Base-by-base conservation (phyloP, 2,888 invertebrate genomes). In the Apoderus coryli region DNA sequence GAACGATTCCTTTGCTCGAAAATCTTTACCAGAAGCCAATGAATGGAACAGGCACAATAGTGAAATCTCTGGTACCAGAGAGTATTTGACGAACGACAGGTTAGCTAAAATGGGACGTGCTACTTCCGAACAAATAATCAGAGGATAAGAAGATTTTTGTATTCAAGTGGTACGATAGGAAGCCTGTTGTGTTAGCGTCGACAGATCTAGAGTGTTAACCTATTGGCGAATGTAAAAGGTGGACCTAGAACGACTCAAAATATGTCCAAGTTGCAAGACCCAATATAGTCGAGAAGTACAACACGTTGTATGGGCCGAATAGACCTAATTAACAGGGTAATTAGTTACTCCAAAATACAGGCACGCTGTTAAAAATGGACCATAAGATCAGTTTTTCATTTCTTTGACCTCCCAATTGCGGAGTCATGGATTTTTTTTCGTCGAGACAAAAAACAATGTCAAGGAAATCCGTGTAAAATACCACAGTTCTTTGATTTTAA, bases 291-390 rank as follows among this genome's bases (percentile, higher is more conserved):
- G 12, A 14, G 5, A 22, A 16, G 12, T 35, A 28, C 32, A 31
- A 31, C 14, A 13, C 25, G n/a, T 34, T n/a, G 27, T 24, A 31
- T 30, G 31, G 22, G 31, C 16, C 23, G 27, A 16, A 31, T 34
- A 10, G 23, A 34, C 19, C 16, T 37, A 12, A 29, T 37, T 27
- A 33, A 37, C 37, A 23, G 28, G 28, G 35, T 33, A 19, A 15
- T 13, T 14, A 27, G 29, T 22, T 36, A 13, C 14, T 29, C 29
- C 13, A 16, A 16, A 15, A 31, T 31, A 7, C 6, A 6, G 5
- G 6, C 10, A 6, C 7, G 14, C 7, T 6, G 6, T 7, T n/a
- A 25, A 25, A 25, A 25, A 10, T 25, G 25, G 25, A 25, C 10
- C 9, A 10, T 25, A 25, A 25, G 26, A 31, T 12, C 10, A 25